Percentiles rank a stretch among this genome's conserved stretches.
These are phyloP conservation scores for Caenorhabditis sp. DNA, from an alignment of 2,888 invertebrate genomes.

Conservation along the genomic window DNA sequence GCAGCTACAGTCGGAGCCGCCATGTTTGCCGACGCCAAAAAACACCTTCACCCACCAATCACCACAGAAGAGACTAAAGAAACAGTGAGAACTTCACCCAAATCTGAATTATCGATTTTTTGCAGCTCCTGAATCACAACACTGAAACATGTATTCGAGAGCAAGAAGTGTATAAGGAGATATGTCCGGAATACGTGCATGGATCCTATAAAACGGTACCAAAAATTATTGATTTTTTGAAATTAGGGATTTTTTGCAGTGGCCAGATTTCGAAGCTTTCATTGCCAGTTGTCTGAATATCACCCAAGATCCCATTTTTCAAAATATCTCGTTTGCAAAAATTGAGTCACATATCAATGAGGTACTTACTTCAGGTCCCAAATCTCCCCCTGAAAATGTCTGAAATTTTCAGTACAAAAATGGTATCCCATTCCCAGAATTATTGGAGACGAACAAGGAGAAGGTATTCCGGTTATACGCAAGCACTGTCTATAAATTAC, in stretches of 20 bases:
- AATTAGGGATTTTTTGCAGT: slow-evolving; percentile 14
- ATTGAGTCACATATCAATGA: no score
- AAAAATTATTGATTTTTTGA: background rate
- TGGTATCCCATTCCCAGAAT: no score
- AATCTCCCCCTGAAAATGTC: no score
- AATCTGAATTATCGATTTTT: background rate
- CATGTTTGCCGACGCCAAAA: slow-evolving; percentile 20
- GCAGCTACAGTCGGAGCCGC: slow-evolving; percentile 30
- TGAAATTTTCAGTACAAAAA: no score
- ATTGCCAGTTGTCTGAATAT: slow-evolving; percentile 29
- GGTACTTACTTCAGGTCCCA: no score
- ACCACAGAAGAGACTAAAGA: slow-evolving; percentile 17
- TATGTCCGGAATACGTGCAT: slow-evolving; percentile 16
- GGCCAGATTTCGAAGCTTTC: slow-evolving; percentile 33
- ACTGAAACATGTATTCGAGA: slow-evolving; percentile 8
- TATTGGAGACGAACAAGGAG: no score
- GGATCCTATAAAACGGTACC: slow-evolving; percentile 11
- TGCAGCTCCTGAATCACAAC: slow-evolving; percentile 30
- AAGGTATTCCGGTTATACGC: no score
- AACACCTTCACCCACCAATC: slow-evolving; percentile 23
- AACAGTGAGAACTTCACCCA: background rate
- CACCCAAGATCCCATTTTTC: slow-evolving; percentile 9
- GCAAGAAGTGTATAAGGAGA: slow-evolving; percentile 11
- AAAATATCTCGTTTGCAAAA: no score
- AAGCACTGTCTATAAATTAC: no score